These are phyloP conservation scores for Pontoporia blainvillei DNA, from an alignment of 2,113 vertebrate species.

Conservation along the genomic window DNA sequence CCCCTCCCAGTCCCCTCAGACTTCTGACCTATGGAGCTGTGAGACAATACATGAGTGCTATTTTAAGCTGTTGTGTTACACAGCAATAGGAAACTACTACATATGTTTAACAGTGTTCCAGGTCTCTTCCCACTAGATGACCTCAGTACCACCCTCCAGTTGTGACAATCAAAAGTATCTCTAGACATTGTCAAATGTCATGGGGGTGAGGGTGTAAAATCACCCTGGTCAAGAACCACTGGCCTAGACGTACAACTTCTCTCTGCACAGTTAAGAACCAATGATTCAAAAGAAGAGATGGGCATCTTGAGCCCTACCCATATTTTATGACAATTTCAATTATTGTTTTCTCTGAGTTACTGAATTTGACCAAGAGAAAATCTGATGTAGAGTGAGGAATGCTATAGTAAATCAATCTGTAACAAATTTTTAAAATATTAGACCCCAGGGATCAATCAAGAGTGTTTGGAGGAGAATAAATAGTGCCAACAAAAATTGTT, in stretches of 20 bases:
- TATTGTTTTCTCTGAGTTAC: not conserved
- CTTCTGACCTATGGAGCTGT: not conserved
- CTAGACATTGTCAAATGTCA: not conserved
- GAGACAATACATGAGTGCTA: not conserved
- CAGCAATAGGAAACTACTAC: not conserved
- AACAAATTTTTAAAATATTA: not conserved
- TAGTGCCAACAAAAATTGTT: not conserved
- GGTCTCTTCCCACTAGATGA: not conserved
- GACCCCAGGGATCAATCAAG: not conserved
- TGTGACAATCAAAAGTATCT: not conserved
- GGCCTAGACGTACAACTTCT: not conserved
- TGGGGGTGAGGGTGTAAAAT: not conserved
- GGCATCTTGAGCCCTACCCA: not conserved
- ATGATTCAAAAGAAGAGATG: not conserved
- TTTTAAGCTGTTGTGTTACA: not conserved
- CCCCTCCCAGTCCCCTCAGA: not conserved
- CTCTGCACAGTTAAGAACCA: not conserved
- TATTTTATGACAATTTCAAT: not conserved
- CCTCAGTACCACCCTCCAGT: not conserved
- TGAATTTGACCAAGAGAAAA: not conserved
- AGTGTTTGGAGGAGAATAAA: constrained; percentile 11
- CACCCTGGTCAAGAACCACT: not conserved
- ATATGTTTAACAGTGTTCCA: not conserved
- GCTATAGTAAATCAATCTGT: not conserved
- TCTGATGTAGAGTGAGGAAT: not conserved